These are phyloP conservation scores for Solea senegalensis DNA, from an alignment of 2,113 vertebrate species.

Conservation along the genomic window DNA sequence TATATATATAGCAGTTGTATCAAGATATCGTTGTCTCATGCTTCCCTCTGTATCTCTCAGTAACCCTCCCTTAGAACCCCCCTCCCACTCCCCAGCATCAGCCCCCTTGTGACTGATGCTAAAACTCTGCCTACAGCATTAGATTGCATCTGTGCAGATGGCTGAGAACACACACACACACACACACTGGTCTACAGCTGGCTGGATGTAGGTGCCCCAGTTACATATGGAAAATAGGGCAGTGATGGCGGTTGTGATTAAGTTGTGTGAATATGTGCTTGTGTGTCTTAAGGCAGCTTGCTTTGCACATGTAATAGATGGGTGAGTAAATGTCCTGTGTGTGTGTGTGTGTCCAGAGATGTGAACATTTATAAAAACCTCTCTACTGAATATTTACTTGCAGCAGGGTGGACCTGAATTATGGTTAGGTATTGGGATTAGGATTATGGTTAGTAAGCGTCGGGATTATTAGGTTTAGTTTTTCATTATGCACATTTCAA, in stretches of 20 bases:
- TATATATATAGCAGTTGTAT: too few relatives aligned
- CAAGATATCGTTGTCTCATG: neutral
- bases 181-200: slow-evolving; percentile 34
- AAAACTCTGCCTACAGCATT: slow-evolving; percentile 50
- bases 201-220: slow-evolving; percentile 58
- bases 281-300: slow-evolving; percentile 31
- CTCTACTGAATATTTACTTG: neutral
- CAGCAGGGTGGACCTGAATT: neutral
- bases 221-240: slow-evolving; percentile 62
- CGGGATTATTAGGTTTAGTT: neutral
- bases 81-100: slow-evolving; percentile 5
- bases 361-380: neutral
- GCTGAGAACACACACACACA: slow-evolving; percentile 25
- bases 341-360: neutral
- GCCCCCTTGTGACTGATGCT: slow-evolving; percentile 35
- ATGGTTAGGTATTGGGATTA: neutral
- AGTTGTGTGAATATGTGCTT: slow-evolving; percentile 28
- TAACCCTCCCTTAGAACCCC: slow-evolving; percentile 19
- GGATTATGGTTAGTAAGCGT: slow-evolving; percentile 11
- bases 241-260: slow-evolving; percentile 27
- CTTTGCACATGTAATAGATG: slow-evolving; percentile 12
- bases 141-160: slow-evolving; percentile 59
- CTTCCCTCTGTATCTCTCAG: slow-evolving; percentile 3
- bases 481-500: neutral
- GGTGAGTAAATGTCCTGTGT: slow-evolving; percentile 13